Base-by-base conservation (phyloP, 1,140 invertebrate genomes). In the Cyclargus thomasi region DNA sequence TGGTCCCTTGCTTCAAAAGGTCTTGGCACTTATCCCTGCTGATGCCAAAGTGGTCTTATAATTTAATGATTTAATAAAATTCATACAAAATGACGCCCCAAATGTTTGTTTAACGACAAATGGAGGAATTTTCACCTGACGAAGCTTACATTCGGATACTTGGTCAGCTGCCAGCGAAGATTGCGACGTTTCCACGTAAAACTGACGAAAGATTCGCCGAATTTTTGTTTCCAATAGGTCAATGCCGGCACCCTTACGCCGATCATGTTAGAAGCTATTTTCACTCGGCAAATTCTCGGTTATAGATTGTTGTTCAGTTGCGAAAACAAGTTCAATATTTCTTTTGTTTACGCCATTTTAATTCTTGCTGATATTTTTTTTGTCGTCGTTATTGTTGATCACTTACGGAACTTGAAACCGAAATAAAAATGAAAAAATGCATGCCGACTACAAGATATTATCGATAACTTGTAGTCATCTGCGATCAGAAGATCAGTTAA, bases 131-230 rank as follows among this genome's bases (percentile, higher is more conserved):
- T 59, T 68, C 70, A 74, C 67, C 70, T 71, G 66, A 57, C 36
- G 66, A 22, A 71, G 65, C 53, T 65, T 62, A 69, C 68, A 55
- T 29, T 68, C 20, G 39, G 55, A 39, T 70, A 68, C 21, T 78
- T 79, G 79, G 79, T 77, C 36, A 64, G 18, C 21, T 75, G 77
- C 79, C 79, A 81, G 71, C 55, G 53, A 62, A 64, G 47, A 72
- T 73, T 69, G 68, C 64, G 69, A 14, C 21, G 70, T 67, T 69
- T 72, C 64, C 23, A 67, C 63, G 36, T 35, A 47, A 67, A 14
- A 11, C 20, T 59, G 55, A 59, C 55, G 55, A 59, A 59, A 59
- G 55, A 59, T 57, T 62, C 62, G 20, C 57, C 47, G 23, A 68
- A 71, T 59, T 67, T 64, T 20, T 23, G 62, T 53, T 57, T 64